Conservation (phyloP, 2,797 vertebrate genomes). For the Gastrophryne carolinensis region DNA sequence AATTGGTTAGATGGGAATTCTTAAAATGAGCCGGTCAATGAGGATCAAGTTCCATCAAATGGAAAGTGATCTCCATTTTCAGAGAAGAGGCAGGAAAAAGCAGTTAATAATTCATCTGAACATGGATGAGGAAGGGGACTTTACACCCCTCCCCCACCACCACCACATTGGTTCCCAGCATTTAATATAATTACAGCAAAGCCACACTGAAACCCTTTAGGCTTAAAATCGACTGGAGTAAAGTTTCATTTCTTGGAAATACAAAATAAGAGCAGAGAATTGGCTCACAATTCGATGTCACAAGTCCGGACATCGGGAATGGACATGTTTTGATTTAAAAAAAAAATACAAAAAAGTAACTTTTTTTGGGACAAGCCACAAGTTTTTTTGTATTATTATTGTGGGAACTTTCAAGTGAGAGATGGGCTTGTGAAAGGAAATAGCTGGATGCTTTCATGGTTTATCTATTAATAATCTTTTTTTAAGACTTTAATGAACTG, state of each 20-base stretch:
- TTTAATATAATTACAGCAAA: conserved; percentile 72
- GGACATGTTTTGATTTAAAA: conserved; percentile 56
- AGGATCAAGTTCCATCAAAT: conserved; percentile 37
- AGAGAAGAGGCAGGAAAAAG: not conserved
- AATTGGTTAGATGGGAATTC: conserved; percentile 15
- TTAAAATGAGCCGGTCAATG: conserved; percentile 36
- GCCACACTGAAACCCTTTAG: conserved; percentile 67
- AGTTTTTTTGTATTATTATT: conserved; percentile 45
- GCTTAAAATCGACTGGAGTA: conserved; percentile 65
- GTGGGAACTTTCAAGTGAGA: conserved; percentile 27
- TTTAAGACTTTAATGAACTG: conserved; percentile 35
- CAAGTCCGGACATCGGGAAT: conserved; percentile 61
- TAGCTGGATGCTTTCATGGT: conserved; percentile 22
- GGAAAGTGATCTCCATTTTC: conserved; percentile 28
- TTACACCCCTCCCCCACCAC: conserved; percentile 59
- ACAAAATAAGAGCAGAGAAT: conserved; percentile 68
- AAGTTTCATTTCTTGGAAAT: conserved; percentile 70
- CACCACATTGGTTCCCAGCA: conserved; percentile 56
- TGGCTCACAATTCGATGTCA: conserved; percentile 65
- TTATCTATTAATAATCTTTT: conserved; percentile 37
- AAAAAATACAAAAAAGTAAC: conserved; percentile 40
- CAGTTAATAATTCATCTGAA: conserved; percentile 53
- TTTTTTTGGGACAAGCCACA: conserved; percentile 52
- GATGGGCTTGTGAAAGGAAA: conserved; percentile 38
- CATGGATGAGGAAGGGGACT: conserved; percentile 62